Conservation (phyloP, 2,888 invertebrate genomes). For the Anthrax anthrax region DNA sequence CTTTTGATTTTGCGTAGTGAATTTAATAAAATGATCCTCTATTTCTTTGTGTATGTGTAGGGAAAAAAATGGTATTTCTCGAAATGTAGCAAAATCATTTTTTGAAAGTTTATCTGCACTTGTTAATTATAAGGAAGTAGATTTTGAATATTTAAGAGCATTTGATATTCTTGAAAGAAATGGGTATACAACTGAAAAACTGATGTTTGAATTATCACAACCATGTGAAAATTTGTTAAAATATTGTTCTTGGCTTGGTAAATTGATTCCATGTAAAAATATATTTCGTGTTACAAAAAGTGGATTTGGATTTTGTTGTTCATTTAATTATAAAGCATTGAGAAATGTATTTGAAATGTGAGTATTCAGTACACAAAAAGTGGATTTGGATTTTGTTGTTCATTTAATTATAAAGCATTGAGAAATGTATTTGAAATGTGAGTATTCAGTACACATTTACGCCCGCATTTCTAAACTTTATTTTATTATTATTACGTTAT, state of each 20-base stretch:
- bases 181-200: constrained; percentile 18
- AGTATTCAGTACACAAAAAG: background rate
- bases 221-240: constrained; percentile 23
- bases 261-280: constrained; percentile 19
- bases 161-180: constrained; percentile 16
- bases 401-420: constrained; percentile 21
- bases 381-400: background rate
- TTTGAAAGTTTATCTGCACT: constrained; percentile 2
- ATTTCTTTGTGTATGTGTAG: background rate
- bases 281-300: constrained; percentile 24
- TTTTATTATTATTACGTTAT: background rate
- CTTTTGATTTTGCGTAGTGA: background rate
- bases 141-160: constrained; percentile 15
- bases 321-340: constrained; percentile 25
- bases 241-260: constrained; percentile 22
- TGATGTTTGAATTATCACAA: constrained; percentile 26
- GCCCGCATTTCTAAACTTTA: no score
- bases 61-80: background rate
- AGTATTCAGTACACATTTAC: background rate
- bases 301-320: constrained; percentile 25
- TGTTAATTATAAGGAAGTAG: constrained; percentile 4
- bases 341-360: constrained; percentile 11
- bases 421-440: constrained; percentile 11
- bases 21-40: background rate
- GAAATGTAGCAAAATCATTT: background rate